A percentile compares a stretch with the other conserved stretches of the same genome.
Conservation (phyloP, 2,888 invertebrate genomes). For the Lithophane semibrunnea region DNA sequence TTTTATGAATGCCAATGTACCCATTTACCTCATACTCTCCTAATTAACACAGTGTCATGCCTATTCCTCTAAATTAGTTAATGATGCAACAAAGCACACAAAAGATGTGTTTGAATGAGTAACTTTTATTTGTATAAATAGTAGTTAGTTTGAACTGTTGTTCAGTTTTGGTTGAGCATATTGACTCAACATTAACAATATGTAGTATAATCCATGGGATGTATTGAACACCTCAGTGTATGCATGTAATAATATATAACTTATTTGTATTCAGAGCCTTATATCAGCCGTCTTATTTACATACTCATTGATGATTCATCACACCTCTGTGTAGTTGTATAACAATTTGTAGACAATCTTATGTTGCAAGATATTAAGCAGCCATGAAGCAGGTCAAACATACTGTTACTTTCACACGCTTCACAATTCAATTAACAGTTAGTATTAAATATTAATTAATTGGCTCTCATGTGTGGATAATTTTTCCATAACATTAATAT, state of each 20-base stretch:
- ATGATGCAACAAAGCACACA: slow-evolving; percentile 48
- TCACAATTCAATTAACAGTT: slow-evolving; percentile 79
- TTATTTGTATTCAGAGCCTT: slow-evolving; percentile 65
- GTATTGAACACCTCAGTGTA: slow-evolving; percentile 19
- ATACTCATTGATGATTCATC: slow-evolving; percentile 69
- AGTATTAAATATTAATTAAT: slow-evolving; percentile 75
- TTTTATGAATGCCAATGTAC: slow-evolving; percentile 68
- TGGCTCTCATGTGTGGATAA: slow-evolving; percentile 67
- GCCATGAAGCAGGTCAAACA: slow-evolving; percentile 59
- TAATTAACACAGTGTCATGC: slow-evolving; percentile 63
- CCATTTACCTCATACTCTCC: slow-evolving; percentile 65
- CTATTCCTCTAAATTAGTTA: slow-evolving; percentile 48
- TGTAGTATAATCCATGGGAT: slow-evolving; percentile 23
- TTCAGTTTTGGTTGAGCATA: slow-evolving; percentile 19
- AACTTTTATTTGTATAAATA: slow-evolving; percentile 17
- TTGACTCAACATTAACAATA: slow-evolving; percentile 20
- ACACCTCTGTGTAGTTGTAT: slow-evolving; percentile 56
- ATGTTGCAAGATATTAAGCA: slow-evolving; percentile 61
- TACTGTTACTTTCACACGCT: slow-evolving; percentile 80
- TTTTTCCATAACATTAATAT: slow-evolving; percentile 70
- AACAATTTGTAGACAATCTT: slow-evolving; percentile 53
- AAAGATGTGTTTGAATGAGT: slow-evolving; percentile 35
- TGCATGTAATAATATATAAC: slow-evolving; percentile 32
- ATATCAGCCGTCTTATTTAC: slow-evolving; percentile 60
- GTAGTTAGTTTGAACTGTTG: slow-evolving; percentile 6